A percentile compares a stretch with the other conserved stretches of the same genome.
phyloP scores from a whole-genome alignment of 1,140 invertebrate genomes.

The Onthophagus taurus region DNA sequence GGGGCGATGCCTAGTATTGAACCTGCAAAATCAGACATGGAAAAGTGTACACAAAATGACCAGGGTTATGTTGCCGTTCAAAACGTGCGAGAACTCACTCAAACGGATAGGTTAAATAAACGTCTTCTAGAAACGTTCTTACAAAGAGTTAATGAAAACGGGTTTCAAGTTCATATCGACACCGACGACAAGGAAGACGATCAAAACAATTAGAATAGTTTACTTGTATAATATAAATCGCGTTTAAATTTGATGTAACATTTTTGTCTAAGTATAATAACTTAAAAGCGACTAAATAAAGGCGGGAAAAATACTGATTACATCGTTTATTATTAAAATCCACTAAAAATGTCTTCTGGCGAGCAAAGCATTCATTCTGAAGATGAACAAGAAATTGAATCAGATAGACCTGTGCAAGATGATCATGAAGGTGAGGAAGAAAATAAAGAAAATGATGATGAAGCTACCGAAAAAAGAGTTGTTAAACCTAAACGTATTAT shows the following conservation, averaged over 20 bases:
- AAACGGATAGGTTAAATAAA: constrained; percentile 55
- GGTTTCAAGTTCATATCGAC: constrained; percentile 16
- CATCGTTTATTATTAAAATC: no score
- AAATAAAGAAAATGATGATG: constrained; percentile 23
- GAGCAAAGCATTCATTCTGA: no score
- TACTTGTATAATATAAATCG: no score
- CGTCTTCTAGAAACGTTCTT: constrained; percentile 49
- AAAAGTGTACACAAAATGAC: no score
- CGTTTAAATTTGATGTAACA: background rate
- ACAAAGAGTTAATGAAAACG: constrained; percentile 44
- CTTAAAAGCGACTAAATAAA: constrained; percentile 13
- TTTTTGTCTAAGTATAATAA: constrained; percentile 9
- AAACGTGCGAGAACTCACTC: constrained; percentile 42
- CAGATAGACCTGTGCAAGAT: constrained; percentile 18
- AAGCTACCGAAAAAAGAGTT: constrained; percentile 17
- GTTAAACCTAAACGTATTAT: constrained; percentile 46
- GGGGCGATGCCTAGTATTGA: no score
- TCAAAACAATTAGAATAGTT: no score
- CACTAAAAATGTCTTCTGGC: constrained; percentile 20
- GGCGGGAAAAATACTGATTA: background rate
- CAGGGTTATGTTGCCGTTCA: no score
- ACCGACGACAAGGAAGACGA: no score
- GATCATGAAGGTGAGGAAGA: constrained; percentile 19
- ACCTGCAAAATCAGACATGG: no score
- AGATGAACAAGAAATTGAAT: constrained; percentile 19